Base-by-base conservation (phyloP, 2,113 vertebrate genomes). In the Epinephelus cyanopodus region DNA sequence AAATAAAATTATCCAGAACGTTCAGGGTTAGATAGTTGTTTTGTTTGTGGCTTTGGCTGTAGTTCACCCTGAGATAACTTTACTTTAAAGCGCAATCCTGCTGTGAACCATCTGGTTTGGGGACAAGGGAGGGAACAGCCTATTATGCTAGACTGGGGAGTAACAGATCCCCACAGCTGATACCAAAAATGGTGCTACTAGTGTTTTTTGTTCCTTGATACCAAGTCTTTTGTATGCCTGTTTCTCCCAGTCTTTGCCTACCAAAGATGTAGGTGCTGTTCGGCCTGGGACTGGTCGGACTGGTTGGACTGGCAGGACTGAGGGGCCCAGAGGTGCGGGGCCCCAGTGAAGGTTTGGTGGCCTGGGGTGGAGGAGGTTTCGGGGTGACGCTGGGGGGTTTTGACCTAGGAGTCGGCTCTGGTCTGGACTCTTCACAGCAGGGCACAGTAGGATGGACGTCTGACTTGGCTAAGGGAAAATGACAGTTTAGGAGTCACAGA, bases 251-350 rank as follows among this genome's bases (percentile, higher is more conserved):
- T 21, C 13, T 0, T 2, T 33, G 27, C 75, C 9, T 89, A 97
- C 97, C 97, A 0, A 92, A 91, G 37, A 93, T 64, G 50, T 13
- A 47, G 73, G 68, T 45, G 80, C 85, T 91, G 85, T 95, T 82
- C 6, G 17, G 52, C 19, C 39, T 15, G 37, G 52, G 42, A 25
- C 25, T 37, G 42, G 63, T 23, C 0, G 18, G 18, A 15, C 19
- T 19, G 54, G 60, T 60, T 0, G 4, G 72, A 52, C 60, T 57
- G 4, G 23, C 2, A 0, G 96, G 96, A 58, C 96, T 97, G 85
- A 96, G 95, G 0, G 96, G 95, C 68, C 96, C 94, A 0, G 94
- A 92, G n/a, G 79, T 94, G 39, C 94, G 94, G 47, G 92, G 92
- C 7, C 76, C 86, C 25, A 92, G 91, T 65, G 85, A 87, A 68